A percentile compares a stretch with the other conserved stretches of the same genome.
These are phyloP conservation scores for Nymphalis c-album DNA, from an alignment of 2,888 invertebrate species.

Conservation along the genomic window DNA sequence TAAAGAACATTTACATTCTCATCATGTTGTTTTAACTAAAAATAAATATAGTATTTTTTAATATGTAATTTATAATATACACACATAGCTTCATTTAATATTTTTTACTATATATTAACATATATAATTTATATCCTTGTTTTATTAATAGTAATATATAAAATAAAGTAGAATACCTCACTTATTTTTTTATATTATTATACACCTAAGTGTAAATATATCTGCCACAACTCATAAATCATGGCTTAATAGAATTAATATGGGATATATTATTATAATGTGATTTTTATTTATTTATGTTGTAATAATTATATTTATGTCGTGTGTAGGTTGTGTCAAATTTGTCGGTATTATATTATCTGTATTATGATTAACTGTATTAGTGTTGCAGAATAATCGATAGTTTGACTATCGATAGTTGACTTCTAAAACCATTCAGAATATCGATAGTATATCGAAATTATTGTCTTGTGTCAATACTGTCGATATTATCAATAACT, in stretches of 20 bases:
- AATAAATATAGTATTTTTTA: neutral
- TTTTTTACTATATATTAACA: too few species aligned
- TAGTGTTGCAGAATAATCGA: too few species aligned
- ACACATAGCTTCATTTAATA: neutral
- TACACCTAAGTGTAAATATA: conserved; percentile 19
- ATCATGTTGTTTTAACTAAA: neutral
- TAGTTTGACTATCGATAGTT: too few species aligned
- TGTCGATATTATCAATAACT: too few species aligned
- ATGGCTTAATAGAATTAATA: conserved; percentile 72
- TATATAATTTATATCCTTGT: too few species aligned
- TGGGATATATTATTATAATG: conserved; percentile 29
- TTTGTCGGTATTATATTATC: conserved; percentile 6
- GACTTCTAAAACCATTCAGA: too few species aligned
- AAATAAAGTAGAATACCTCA: too few species aligned
- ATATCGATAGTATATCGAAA: too few species aligned
- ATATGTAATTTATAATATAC: neutral
- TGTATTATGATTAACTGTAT: conserved; percentile 6
- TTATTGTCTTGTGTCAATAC: too few species aligned
- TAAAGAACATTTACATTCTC: neutral
- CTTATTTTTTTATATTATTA: too few species aligned
- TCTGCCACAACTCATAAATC: conserved; percentile 47
- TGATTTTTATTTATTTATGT: conserved; percentile 25
- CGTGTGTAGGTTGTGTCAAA: conserved; percentile 14
- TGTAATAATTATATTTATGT: conserved; percentile 7
- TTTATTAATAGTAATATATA: neutral